Evolutionary conservation across 2,888 invertebrate genomes (phyloP), one percentile per base, ranked within the genome.

Genomic region (Fragum fragum): DNA sequence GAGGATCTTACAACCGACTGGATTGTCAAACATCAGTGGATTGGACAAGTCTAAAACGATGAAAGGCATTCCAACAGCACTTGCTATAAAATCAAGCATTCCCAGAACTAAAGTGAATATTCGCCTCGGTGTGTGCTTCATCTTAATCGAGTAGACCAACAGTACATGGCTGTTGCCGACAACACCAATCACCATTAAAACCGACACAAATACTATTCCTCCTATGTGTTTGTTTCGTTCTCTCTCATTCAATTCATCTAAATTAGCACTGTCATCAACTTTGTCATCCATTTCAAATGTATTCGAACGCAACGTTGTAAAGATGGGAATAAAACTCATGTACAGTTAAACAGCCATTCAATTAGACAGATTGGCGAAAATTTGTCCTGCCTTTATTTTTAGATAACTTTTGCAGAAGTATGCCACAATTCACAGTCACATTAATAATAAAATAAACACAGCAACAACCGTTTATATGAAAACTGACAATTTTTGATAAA

Each of bases 101-200:
- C 77, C 84, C 11, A 86, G 70, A 14, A 61, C 73, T 53, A 84
- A 36, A 11, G 84, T 76, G 47, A 79, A 86, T 11, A 79, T 76
- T 28, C 82, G 61, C 9, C 84, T 81, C 42, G 75, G 77, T 26
- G 86, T 77, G 2, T 52, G 32, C 11, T 76, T 81, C 57, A 69
- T 80, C n/a, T 73, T 66, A 23, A 76, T 66, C 2, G 70, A n/a
- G 52, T 79, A 86, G 6, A 81, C 59, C 18, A 73, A 73, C 11
- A 86, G 47, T 14, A 86, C 86, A 42, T 82, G 86, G 0, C 74
- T 29, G 53, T 86, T 86, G n/a, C 86, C 86, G 29, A 84, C 23
- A 18, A 82, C 26, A n/a, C 86, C 86, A 14, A 76, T 14, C 1
- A 76, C n/a, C 63, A 77, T 76, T 21, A 86, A 32, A n/a, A 79